Evolutionary conservation across 2,113 vertebrate genomes (phyloP), one percentile per base, ranked within the genome.

Genomic region (Rhinoderma darwinii): DNA sequence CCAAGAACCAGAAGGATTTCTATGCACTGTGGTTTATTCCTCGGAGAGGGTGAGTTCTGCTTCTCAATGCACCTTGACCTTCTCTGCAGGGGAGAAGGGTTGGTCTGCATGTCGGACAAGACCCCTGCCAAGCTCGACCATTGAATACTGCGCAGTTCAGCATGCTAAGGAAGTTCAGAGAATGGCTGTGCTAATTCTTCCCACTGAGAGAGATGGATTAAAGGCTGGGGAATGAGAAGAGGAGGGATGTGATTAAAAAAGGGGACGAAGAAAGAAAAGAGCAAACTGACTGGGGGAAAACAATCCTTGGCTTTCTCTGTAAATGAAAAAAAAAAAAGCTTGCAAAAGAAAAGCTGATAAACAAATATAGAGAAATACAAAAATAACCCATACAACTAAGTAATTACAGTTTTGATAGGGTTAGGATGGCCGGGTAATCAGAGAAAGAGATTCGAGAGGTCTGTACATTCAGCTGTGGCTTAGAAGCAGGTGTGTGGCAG

Each of bases 181-280:
- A 86, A 86, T 86, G 77, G 84, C 63, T 86, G 47, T 86, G 76
- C 77, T 86, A 86, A 86, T 80, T 66, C 84, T 86, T 86, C 84
- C 84, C 84, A 86, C 84, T 86, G 84, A 86, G 84, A 86, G 77
- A 86, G 77, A 86, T 51, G 84, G 84, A 86, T 86, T 86, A 86
- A 76, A 76, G 77, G 63, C 84, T 76, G 27, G 47, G 47, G 43
- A 86, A 37, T 56, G 47, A 80, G 63, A 86, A 78, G 51, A 51
- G 77, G 63, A 81, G 84, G 75, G 84, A 50, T 80, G 54, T 63
- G 78, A 81, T 81, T 63, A 81, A 81, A 54, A 41, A n/a, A 22
- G 77, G 78, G 56, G 20, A 79, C 59, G 77, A 79, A 56, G 77
- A 79, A 61, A 35, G 30, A 51, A 72, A 80, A 43, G 35, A 81